Conservation (phyloP, 2,888 invertebrate species). For the Apantesis nais region DNA sequence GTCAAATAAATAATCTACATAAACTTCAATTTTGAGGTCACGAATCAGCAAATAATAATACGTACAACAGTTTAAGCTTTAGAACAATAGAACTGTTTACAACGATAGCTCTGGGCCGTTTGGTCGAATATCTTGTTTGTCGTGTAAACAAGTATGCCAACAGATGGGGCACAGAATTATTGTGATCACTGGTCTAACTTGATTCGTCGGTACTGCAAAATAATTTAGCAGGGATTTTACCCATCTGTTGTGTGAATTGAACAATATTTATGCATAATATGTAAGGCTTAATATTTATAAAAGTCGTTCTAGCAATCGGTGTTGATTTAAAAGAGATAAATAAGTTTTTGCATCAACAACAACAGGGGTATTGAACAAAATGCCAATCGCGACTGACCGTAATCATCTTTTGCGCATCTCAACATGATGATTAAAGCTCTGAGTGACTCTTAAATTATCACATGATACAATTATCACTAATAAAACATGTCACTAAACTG, state of each 20-base stretch:
- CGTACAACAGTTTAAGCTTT: neutral
- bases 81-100: slow-evolving; percentile 10
- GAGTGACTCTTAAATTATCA: neutral
- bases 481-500: neutral
- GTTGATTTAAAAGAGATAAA: too few relatives aligned
- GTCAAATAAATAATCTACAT: too few relatives aligned
- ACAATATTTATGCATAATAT: too few relatives aligned
- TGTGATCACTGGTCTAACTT: neutral
- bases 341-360: too few relatives aligned
- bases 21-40: too few relatives aligned
- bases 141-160: slow-evolving; percentile 6
- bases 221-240: neutral
- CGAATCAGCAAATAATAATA: neutral
- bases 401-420: too few relatives aligned
- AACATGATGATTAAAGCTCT: neutral
- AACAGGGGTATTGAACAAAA: too few relatives aligned
- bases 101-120: slow-evolving; percentile 1
- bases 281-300: too few relatives aligned
- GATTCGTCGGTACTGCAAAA: neutral
- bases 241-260: too few relatives aligned
- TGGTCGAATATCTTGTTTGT: neutral
- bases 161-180: slow-evolving; percentile 3
- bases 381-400: too few relatives aligned
- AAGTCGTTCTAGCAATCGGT: too few relatives aligned
- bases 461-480: neutral